Percentiles rank a stretch among this genome's conserved stretches.
Evolutionary conservation across 2,113 vertebrate genomes (phyloP).

Genomic region (Prunella fulvescens): DNA sequence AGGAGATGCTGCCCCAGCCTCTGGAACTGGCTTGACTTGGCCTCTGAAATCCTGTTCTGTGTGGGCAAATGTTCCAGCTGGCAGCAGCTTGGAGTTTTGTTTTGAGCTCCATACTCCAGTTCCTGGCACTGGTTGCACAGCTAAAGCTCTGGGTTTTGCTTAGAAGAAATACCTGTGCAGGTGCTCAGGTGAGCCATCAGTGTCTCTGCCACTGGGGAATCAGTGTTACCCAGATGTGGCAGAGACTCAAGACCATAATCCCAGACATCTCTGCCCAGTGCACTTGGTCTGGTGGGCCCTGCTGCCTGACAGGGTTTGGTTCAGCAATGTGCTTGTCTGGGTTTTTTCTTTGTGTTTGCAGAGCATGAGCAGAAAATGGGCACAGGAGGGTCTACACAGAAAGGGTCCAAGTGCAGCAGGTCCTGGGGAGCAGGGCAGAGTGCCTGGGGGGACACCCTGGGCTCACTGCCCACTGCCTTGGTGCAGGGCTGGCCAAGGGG

Average conservation of each 20-base stretch:
- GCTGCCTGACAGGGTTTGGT: neutral
- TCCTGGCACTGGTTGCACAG: neutral
- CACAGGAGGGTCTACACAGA: neutral
- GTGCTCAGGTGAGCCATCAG: neutral
- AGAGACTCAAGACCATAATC: neutral
- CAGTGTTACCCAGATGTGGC: accelerated
- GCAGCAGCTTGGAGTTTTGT: neutral
- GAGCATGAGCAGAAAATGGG: neutral
- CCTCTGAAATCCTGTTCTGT: neutral
- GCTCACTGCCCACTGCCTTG: accelerated
- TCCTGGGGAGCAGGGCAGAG: neutral
- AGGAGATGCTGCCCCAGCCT: neutral
- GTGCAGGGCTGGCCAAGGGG: neutral
- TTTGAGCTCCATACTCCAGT: neutral
- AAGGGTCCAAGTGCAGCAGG: neutral
- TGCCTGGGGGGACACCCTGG: neutral
- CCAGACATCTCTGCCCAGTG: neutral
- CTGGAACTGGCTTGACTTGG: neutral
- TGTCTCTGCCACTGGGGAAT: neutral
- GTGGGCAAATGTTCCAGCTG: neutral
- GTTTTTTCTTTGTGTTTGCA: neutral
- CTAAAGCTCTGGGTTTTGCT: neutral
- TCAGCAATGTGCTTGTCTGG: neutral
- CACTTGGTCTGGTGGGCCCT: neutral
- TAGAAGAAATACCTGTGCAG: neutral